These are phyloP conservation scores for Cotesia chilonis DNA, from an alignment of 1,140 invertebrate genomes.

Conservation along the genomic window DNA sequence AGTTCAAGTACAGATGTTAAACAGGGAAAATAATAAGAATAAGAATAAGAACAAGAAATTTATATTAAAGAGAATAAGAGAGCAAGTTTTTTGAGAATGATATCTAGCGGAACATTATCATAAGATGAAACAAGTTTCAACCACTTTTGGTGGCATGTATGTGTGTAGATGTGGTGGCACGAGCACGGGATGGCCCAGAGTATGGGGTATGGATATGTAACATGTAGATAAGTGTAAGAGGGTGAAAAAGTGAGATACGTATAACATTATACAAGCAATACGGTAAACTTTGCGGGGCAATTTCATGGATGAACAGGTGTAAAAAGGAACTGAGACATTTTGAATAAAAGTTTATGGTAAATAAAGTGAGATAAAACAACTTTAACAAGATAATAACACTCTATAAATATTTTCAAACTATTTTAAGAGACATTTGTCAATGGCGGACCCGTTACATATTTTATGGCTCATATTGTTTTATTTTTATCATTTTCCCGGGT, in stretches of 20 bases:
- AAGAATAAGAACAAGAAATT: conserved; percentile 18
- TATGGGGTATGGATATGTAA: conserved; percentile 1
- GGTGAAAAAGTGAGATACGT: no score
- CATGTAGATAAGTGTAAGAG: conserved; percentile 17
- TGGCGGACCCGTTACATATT: no score
- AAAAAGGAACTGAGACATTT: neutral
- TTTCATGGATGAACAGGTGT: conserved; percentile 5
- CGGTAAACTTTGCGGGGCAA: neutral
- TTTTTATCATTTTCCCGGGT: no score
- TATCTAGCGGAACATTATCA: conserved; percentile 25
- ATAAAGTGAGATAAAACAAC: conserved; percentile 4
- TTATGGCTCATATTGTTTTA: no score
- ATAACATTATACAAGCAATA: conserved; percentile 16
- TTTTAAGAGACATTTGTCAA: no score
- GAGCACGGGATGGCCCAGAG: neutral
- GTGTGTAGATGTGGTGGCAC: neutral
- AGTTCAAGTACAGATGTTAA: neutral
- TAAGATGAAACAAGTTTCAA: conserved; percentile 26
- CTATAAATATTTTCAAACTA: no score
- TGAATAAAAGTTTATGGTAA: conserved; percentile 6
- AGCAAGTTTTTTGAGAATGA: conserved; percentile 7
- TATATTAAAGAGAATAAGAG: conserved; percentile 22
- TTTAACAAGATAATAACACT: no score
- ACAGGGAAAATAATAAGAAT: neutral
- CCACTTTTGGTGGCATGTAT: conserved; percentile 9